These are phyloP conservation scores for Engystomops pustulosus DNA, from an alignment of 2,113 vertebrate species.

Conservation along the genomic window DNA sequence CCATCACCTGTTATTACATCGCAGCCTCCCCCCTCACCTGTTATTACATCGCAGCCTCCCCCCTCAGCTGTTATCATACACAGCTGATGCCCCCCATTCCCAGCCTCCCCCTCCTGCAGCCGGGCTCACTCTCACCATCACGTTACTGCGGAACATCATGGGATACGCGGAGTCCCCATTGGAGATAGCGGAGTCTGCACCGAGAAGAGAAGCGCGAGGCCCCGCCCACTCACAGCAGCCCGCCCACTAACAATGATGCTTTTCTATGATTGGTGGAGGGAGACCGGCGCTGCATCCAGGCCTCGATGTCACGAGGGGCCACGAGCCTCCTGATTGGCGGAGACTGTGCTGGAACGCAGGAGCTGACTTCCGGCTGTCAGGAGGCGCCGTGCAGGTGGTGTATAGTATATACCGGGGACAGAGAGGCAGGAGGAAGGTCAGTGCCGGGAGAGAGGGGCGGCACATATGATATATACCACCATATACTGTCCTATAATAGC, in stretches of 20 bases:
- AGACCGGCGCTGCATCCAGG: background rate
- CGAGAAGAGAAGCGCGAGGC: background rate
- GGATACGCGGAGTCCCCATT: too few relatives aligned
- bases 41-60: background rate
- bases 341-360: background rate
- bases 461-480: too few relatives aligned
- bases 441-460: background rate
- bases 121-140: too few relatives aligned
- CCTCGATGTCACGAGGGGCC: background rate
- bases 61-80: background rate
- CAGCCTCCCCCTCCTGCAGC: background rate
- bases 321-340: background rate
- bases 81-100: background rate
- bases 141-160: too few relatives aligned
- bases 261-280: background rate
- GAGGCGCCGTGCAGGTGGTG: background rate
- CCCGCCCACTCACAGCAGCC: background rate
- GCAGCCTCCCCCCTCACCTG: background rate
- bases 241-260: too few relatives aligned
- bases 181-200: background rate
- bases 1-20: background rate
- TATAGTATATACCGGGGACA: background rate
- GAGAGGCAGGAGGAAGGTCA: constrained; percentile 3
- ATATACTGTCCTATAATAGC: too few relatives aligned
- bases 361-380: background rate